Evolutionary conservation across 2,113 vertebrate species (phyloP), one percentile per base, ranked within the genome.

Genomic region (Capreolus pygargus): DNA sequence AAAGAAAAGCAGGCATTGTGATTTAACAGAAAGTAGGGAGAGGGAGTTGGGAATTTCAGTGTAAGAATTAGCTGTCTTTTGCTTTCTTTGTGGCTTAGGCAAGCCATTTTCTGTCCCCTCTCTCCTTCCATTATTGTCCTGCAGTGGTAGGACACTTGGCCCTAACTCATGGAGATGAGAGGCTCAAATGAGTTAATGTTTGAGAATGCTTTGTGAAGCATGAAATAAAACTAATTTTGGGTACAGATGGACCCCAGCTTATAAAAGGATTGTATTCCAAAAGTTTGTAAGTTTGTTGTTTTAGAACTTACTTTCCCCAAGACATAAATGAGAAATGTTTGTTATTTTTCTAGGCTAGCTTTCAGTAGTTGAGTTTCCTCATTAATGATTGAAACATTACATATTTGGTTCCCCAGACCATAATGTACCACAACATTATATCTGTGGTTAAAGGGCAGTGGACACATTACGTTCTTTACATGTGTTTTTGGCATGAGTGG

Each of bases 171-270:
- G 47, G 55, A 96, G 61, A 82, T 94, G 23, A 2, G 55, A 91
- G n/a, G 30, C 27, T 76, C 30, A 74, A 85, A 47, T 54, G 76
- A 95, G 81, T 88, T 91, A 50, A 30, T 86, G 8, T 70, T 96
- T 87, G 57, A 90, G 67, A 95, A 60, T 90, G 67, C 47, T 90
- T 97, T 95, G 43, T 82, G 78, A 92, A 96, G 79, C 23, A 60
- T 74, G 50, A 89, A 61, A 83, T 83, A 70, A 64, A 45, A 82
- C 76, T 94, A 19, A 36, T 91, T 92, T 84, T 39, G 94, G 67
- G 33, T 76, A 58, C 23, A 47, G 14, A 78, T 82, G 52, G 33
- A 28, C 9, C 36, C 16, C 17, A 64, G 57, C 14, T 97, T 97
- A 43, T 58, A 74, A 89, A 36, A 90, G 10, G 28, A 58, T 93